Base-by-base conservation (phyloP, 2,888 invertebrate species). In the Lasioglossum vierecki region DNA sequence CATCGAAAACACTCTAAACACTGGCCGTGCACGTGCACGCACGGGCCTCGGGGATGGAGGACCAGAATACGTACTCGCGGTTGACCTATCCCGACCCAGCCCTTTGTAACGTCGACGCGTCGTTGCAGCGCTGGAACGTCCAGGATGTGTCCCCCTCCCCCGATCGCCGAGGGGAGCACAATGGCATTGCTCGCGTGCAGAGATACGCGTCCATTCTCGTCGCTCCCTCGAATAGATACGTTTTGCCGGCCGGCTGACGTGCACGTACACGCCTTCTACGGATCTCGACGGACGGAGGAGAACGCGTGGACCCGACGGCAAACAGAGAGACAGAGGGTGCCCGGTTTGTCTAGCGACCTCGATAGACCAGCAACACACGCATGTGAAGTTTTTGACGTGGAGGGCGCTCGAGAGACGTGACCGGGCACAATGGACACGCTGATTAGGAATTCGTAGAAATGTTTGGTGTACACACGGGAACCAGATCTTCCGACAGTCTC, bases 101-200 rank as follows among this genome's bases (percentile, higher is more conserved):
- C 84, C 79, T 89, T 88, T 90, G 86, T 90, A 86, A 77, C 82
- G 80, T 88, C 90, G 83, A 87, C 86, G 80, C 82, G 84, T 79
- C 87, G 82, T 81, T 80, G 87, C 60, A 49, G 66, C 75, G 13
- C 26, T 71, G 73, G 74, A 80, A 84, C 82, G 88, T 85, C 89
- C 83, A 72, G 75, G 75, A 87, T 81, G 82, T 82, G 82, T 82
- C 84, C 30, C 70, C 85, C 86, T 18, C 68, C 81, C 73, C 66
- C 74, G 79, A 82, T 84, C 85, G 72, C 63, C 53, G 53, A 73
- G 76, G 44, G 82, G 74, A 82, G 70, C 72, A 89, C 85, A 89
- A 89, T 88, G 77, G 90, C 77, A 82, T 77, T 63, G 76, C 87
- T 84, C 82, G 83, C 82, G 84, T 76, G 76, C 79, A 75, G 72